These are phyloP conservation scores for Ciconia nigra DNA, from an alignment of 2,797 vertebrate genomes.

Conservation along the genomic window DNA sequence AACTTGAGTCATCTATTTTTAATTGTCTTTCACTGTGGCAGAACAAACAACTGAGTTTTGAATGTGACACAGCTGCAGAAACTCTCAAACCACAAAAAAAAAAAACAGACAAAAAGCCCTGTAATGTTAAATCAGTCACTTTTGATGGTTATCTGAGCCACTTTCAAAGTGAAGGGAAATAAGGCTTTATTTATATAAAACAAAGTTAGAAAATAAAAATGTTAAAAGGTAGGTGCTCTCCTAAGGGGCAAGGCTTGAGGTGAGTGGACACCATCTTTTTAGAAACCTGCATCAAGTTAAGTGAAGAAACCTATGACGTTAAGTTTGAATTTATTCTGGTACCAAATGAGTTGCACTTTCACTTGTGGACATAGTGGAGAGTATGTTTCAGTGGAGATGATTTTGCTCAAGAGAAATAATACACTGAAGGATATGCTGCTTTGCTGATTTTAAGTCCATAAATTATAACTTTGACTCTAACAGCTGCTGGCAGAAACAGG, in stretches of 20 bases:
- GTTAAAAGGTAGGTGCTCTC: background rate
- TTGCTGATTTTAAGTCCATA: background rate
- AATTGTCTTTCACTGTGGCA: background rate
- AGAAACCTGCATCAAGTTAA: background rate
- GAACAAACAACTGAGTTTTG: background rate
- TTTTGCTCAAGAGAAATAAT: background rate
- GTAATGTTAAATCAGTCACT: background rate
- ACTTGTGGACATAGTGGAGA: background rate
- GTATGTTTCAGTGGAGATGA: background rate
- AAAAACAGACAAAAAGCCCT: background rate
- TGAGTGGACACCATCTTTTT: background rate
- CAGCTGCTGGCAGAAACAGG: background rate
- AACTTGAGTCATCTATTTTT: constrained; percentile 17
- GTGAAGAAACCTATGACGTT: background rate
- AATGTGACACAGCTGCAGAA: background rate
- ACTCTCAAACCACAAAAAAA: background rate
- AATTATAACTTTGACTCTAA: background rate
- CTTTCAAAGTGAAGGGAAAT: background rate
- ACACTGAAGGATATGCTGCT: background rate
- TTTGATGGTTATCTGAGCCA: background rate
- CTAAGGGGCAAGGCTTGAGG: background rate
- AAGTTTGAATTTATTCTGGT: background rate
- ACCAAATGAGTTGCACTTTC: background rate
- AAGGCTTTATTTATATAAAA: background rate
- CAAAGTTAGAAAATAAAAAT: background rate